These are phyloP conservation scores for Acleris cristana DNA, from an alignment of 2,888 invertebrate species.

Conservation along the genomic window DNA sequence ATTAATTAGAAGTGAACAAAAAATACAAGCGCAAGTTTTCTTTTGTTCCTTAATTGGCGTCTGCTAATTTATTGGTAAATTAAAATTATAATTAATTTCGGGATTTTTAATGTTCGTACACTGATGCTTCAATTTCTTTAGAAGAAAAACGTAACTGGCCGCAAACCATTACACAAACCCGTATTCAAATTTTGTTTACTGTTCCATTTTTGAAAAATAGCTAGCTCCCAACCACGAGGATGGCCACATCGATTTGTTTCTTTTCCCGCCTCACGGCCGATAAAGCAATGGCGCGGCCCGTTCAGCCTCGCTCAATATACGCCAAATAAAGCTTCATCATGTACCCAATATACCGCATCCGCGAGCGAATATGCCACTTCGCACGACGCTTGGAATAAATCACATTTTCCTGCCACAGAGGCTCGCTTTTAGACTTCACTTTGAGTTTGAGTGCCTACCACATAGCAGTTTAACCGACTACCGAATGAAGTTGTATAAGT, in stretches of 20 bases:
- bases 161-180: neutral
- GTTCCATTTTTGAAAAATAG: conserved; percentile 23
- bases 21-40: conserved; percentile 13
- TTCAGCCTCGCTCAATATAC: conserved; percentile 63
- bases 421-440: conserved; percentile 31
- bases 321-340: conserved; percentile 72
- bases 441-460: conserved; percentile 12
- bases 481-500: conserved; percentile 36
- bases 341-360: conserved; percentile 66
- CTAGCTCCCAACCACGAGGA: conserved; percentile 17
- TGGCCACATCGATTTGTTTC: conserved; percentile 25
- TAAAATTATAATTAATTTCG: conserved; percentile 20
- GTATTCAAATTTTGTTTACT: conserved; percentile 1
- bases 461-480: conserved; percentile 27
- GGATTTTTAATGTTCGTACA: neutral
- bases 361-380: conserved; percentile 69
- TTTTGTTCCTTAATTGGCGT: conserved; percentile 17
- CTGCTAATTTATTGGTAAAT: conserved; percentile 27
- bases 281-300: conserved; percentile 53
- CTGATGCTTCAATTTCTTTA: neutral
- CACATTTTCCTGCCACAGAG: conserved; percentile 59
- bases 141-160: neutral
- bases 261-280: conserved; percentile 40
- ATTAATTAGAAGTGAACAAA: conserved; percentile 35
- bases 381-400: conserved; percentile 76